Evolutionary conservation across 2,113 vertebrate genomes (phyloP).

Genomic region (Corythoichthys haematopterus): DNA sequence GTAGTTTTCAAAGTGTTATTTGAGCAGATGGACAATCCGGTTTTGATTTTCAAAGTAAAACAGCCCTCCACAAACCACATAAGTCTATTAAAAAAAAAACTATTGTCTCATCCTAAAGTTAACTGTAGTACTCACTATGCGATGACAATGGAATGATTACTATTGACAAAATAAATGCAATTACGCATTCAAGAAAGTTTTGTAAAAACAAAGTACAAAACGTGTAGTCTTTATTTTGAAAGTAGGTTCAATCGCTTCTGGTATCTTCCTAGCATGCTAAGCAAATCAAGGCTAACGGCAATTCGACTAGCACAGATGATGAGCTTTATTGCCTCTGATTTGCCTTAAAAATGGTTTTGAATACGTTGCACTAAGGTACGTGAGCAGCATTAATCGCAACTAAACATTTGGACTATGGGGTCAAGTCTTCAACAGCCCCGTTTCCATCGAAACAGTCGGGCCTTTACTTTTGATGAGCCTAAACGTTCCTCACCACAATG

Average conservation of each 20-base stretch:
- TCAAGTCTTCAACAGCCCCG: constrained; percentile 26
- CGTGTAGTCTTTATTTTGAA: constrained; percentile 41
- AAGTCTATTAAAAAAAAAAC: no score
- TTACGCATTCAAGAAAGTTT: background rate
- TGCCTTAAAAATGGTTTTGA: background rate
- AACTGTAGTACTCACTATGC: no score
- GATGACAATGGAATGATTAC: accelerated
- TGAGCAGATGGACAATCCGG: background rate
- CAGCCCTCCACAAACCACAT: accelerated
- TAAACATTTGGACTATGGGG: constrained; percentile 12
- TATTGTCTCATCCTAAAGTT: background rate
- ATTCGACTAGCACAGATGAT: constrained; percentile 10
- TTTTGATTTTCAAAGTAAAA: constrained; percentile 14
- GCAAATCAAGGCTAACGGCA: constrained; percentile 28
- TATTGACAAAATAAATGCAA: background rate
- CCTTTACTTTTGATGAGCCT: constrained; percentile 29
- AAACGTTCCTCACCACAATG: background rate
- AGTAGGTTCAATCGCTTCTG: background rate
- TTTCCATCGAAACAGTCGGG: constrained; percentile 28
- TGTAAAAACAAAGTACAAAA: background rate
- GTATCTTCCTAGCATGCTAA: background rate
- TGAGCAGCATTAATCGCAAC: background rate
- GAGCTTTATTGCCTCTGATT: background rate
- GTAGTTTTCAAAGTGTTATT: no score
- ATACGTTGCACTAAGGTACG: constrained; percentile 13